phyloP scores from a whole-genome alignment of 1,140 invertebrate species.

The Akabosia matsudoensis region DNA sequence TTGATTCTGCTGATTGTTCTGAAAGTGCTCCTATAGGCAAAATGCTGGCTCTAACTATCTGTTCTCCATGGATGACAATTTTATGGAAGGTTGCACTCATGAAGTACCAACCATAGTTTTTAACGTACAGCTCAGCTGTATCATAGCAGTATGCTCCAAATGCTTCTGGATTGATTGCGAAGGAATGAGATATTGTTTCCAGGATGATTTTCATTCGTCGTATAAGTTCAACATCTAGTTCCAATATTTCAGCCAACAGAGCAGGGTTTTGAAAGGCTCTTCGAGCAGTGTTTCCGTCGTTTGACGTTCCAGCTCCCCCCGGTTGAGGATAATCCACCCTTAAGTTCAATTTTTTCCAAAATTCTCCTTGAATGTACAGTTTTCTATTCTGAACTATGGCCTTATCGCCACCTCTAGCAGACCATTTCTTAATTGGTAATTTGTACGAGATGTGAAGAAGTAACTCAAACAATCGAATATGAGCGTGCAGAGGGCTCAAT shows the following conservation, averaged over 20 bases:
- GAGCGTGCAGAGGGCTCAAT: constrained; percentile 32
- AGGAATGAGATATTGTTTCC: constrained; percentile 19
- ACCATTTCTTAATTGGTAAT: constrained; percentile 12
- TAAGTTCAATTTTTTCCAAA: constrained; percentile 17
- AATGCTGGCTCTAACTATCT: constrained; percentile 47
- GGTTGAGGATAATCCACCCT: constrained; percentile 29
- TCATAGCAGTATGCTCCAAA: constrained; percentile 26
- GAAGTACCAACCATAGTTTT: constrained; percentile 25
- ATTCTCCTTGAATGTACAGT: constrained; percentile 2
- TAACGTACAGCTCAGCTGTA: constrained; percentile 11
- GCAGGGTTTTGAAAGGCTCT: constrained; percentile 26
- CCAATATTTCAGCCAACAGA: constrained; percentile 34
- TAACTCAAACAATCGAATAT: constrained; percentile 34
- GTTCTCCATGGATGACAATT: constrained; percentile 47
- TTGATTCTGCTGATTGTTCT: constrained; percentile 50
- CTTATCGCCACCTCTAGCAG: constrained; percentile 20
- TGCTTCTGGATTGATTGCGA: constrained; percentile 14
- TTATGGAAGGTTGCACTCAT: constrained; percentile 36
- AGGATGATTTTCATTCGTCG: constrained; percentile 26
- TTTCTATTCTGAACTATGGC: constrained; percentile 7
- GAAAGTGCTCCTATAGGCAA: constrained; percentile 50
- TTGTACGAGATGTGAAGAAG: constrained; percentile 34
- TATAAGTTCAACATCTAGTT: constrained; percentile 27
- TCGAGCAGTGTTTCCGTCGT: constrained; percentile 42
- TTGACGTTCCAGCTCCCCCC: constrained; percentile 28